Evolutionary conservation across 2,888 invertebrate genomes (phyloP), one percentile per base, ranked within the genome.

Genomic region (Neria commutata): DNA sequence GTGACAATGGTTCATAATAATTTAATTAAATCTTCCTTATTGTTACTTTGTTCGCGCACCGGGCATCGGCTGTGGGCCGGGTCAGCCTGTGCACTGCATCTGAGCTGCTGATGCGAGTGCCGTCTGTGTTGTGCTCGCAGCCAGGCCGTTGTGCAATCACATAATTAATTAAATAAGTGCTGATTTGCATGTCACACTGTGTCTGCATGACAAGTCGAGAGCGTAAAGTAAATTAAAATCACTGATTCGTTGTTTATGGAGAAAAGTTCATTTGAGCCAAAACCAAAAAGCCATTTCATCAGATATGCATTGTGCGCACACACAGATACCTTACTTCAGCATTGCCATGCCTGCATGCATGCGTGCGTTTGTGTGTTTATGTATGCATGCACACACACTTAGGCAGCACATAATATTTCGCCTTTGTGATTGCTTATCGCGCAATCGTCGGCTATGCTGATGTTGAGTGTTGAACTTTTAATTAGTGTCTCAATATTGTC

Each of bases 131-230:
- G 42, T 42, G 21, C 6, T 19, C 21, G 17, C 21, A 21, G n/a
- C n/a, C n/a, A 42, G 37, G 19, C 42, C 54, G 64, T 63, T 66
- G 62, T 54, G 69, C 64, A 72, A 71, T 71, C 69, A 63, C 72
- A 66, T 70, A 62, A 67, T 68, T 64, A 71, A 73, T 71, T 72
- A 63, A 70, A 19, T 42, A 42, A 42, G 42, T 5, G 21, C 42
- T 42, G 42, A 42, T 42, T 42, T 42, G 42, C 42, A 42, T 11
- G 6, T 29, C 6, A 29, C 11, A 8, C 29, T 8, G 29, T 11
- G 29, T 11, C n/a, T 11, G 29, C 29, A 29, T 29, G 11, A n/a
- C n/a, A n/a, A n/a, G n/a, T 29, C 6, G 11, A 29, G 29, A 42
- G 21, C 42, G 42, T 14, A 42, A 42, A 42, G 21, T 42, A 14